These are phyloP conservation scores for Nasonia oneida DNA, from an alignment of 2,888 invertebrate genomes.

Conservation along the genomic window DNA sequence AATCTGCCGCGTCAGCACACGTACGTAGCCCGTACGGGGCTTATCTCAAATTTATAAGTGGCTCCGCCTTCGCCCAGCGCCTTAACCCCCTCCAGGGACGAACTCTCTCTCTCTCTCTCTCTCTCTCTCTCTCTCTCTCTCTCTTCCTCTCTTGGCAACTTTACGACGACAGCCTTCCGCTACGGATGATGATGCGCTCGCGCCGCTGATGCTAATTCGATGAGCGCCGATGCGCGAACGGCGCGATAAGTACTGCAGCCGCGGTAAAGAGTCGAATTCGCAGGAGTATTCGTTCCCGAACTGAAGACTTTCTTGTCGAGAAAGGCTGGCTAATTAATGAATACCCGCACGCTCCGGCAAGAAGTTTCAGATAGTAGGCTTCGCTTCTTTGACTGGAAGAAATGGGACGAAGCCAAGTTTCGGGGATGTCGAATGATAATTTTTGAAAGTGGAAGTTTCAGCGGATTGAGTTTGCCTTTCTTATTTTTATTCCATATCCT, in stretches of 20 bases:
- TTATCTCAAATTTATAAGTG: slow-evolving; percentile 65
- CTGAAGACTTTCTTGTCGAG: not conserved
- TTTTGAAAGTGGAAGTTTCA: not conserved
- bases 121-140: not conserved
- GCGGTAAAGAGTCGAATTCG: slow-evolving; percentile 25
- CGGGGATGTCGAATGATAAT: not conserved
- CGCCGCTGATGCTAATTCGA: slow-evolving; percentile 46
- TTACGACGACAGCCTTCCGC: slow-evolving; percentile 17
- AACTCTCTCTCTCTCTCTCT: slow-evolving; percentile 17
- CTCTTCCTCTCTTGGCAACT: not conserved
- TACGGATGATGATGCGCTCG: slow-evolving; percentile 15
- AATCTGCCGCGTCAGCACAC: slow-evolving; percentile 64
- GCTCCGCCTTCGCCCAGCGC: slow-evolving; percentile 26
- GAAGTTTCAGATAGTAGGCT: slow-evolving; percentile 21
- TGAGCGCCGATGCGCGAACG: slow-evolving; percentile 33
- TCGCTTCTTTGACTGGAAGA: not conserved
- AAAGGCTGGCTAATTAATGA: slow-evolving; percentile 41
- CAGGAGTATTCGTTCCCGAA: not conserved
- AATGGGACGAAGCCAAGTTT: not conserved
- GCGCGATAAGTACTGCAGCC: slow-evolving; percentile 6
- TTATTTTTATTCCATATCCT: not conserved
- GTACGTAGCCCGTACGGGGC: slow-evolving; percentile 53
- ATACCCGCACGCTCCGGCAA: slow-evolving; percentile 5
- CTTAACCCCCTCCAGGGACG: not conserved
- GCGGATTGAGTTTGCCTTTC: not conserved